Conservation (phyloP, 1,140 invertebrate species). For the Diuraphis noxia region DNA sequence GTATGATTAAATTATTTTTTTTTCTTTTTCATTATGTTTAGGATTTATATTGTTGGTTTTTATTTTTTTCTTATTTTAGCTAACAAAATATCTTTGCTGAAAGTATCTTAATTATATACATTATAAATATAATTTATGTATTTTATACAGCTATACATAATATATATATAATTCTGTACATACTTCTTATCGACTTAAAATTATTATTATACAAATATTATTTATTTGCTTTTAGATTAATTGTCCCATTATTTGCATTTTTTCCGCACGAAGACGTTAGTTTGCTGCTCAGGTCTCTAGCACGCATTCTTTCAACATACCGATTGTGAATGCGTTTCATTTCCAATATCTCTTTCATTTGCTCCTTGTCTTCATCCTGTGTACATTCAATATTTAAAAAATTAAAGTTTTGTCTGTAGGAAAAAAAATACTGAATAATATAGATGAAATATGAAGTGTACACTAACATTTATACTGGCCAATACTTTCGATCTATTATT, state of each 20-base stretch:
- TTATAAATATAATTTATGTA: slow-evolving; percentile 21
- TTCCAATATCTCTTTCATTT: slow-evolving; percentile 91
- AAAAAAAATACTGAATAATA: background rate
- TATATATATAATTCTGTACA: background rate
- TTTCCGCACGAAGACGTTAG: slow-evolving; percentile 29
- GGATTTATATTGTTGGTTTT: slow-evolving; percentile 35
- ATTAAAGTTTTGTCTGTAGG: background rate
- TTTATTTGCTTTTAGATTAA: slow-evolving; percentile 20
- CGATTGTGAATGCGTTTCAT: slow-evolving; percentile 83
- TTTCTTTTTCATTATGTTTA: slow-evolving; percentile 18
- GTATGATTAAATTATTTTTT: slow-evolving; percentile 23
- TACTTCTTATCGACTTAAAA: background rate
- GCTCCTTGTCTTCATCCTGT: slow-evolving; percentile 87
- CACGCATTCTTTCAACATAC: slow-evolving; percentile 67
- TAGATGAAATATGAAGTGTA: background rate
- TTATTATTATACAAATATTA: slow-evolving; percentile 40
- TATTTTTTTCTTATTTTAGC: background rate
- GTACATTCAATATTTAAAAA: slow-evolving; percentile 57
- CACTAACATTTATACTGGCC: background rate
- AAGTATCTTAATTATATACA: slow-evolving; percentile 4
- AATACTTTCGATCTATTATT: background rate
- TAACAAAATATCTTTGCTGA: slow-evolving; percentile 2
- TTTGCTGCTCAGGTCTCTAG: slow-evolving; percentile 46
- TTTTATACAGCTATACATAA: background rate
- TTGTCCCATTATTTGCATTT: background rate